A percentile compares a stretch with the other conserved stretches of the same genome.
These are phyloP conservation scores for Trachelus tabidus DNA, from an alignment of 2,888 invertebrate species.

Conservation along the genomic window DNA sequence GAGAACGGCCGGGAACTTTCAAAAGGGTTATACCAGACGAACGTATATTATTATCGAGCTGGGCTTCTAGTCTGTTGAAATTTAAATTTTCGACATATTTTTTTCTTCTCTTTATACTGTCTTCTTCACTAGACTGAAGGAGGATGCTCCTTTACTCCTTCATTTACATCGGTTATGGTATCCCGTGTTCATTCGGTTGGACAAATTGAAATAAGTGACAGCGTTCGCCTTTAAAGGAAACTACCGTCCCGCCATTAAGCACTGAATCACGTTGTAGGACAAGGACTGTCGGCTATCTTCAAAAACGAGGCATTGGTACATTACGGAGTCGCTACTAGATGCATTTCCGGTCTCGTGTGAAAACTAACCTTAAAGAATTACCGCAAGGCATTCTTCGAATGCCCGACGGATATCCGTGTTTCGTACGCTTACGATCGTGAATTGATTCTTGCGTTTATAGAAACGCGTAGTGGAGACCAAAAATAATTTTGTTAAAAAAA, in stretches of 20 bases:
- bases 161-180: neutral
- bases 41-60: neutral
- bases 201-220: neutral
- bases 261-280: neutral
- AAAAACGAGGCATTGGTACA: neutral
- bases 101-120: neutral
- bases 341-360: neutral
- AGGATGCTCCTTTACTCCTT: neutral
- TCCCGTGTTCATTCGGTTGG: neutral
- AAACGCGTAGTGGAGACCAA: neutral
- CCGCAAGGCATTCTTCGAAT: neutral
- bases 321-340: neutral
- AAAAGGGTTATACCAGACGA: neutral
- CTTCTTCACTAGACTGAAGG: neutral
- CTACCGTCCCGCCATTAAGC: neutral
- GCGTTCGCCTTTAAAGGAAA: neutral
- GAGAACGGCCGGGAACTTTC: neutral
- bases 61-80: neutral
- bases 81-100: neutral
- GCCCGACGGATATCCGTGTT: neutral
- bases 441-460: neutral
- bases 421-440: neutral
- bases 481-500: neutral
- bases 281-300: neutral
- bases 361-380: neutral